A percentile compares a stretch with the other conserved stretches of the same genome.
These are phyloP conservation scores for Drosophila grimshawi DNA, from an alignment of 1,140 invertebrate species.

Conservation along the genomic window DNA sequence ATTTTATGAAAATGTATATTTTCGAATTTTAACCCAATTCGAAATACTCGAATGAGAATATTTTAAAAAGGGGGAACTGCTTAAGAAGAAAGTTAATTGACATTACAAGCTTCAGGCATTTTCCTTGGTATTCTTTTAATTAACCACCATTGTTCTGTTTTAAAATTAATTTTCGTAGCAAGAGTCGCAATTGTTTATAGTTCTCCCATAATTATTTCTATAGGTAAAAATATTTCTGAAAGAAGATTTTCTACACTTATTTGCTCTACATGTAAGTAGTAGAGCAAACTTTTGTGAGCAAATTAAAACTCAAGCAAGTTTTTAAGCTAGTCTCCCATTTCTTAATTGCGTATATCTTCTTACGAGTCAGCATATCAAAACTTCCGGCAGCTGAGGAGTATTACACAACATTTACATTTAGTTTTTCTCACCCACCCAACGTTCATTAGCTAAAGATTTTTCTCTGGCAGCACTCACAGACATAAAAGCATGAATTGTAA, in stretches of 20 bases:
- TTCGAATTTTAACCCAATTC: not conserved
- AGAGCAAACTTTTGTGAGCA: not conserved
- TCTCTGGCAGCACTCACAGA: slow-evolving; percentile 20
- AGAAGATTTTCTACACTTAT: slow-evolving; percentile 9
- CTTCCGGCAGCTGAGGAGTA: slow-evolving; percentile 40
- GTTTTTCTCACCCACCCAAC: slow-evolving; percentile 34
- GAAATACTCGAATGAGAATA: not conserved
- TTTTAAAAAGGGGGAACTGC: not conserved
- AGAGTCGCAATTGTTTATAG: not conserved
- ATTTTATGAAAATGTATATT: not conserved
- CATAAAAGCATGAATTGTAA: slow-evolving; percentile 23
- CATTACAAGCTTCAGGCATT: not conserved
- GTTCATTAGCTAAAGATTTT: slow-evolving; percentile 35
- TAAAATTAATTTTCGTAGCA: not conserved
- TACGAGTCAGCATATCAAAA: slow-evolving; percentile 11
- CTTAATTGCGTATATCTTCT: slow-evolving; percentile 17
- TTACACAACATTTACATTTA: slow-evolving; percentile 38
- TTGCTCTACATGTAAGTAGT: not conserved
- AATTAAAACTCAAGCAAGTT: not conserved
- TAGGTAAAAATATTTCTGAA: not conserved
- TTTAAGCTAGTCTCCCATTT: slow-evolving; percentile 10
- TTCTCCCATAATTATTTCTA: slow-evolving; percentile 10
- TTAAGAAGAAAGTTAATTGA: slow-evolving; percentile 13
- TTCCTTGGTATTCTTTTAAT: not conserved
- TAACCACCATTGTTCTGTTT: not conserved